Evolutionary conservation across 2,797 vertebrate genomes (phyloP), one percentile per base, ranked within the genome.

Genomic region (Sebastes cheni): DNA sequence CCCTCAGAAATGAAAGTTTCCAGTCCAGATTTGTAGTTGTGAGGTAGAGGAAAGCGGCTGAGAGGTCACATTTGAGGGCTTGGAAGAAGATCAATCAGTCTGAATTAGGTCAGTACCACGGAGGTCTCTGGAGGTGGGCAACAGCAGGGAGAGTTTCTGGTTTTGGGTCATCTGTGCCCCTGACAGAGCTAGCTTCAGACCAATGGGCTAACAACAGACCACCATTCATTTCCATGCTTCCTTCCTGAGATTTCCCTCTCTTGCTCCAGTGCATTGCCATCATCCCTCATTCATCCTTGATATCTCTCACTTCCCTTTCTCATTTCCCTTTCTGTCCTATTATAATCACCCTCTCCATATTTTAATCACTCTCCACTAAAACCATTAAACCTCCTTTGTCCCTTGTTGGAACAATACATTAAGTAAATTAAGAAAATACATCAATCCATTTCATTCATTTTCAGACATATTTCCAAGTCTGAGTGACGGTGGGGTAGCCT

Each of bases 151-250:
- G 75, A 82, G 65, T 81, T 67, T 91, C 85, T 92, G 83, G 90
- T 94, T 95, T 95, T 95, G 92, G 95, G 93, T 95, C 92, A 95
- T 91, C 81, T 75, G 77, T 91, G 83, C 90, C 92, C 89, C 88
- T 88, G 86, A 93, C 93, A 91, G 87, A 92, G 82, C 75, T 86
- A 73, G 76, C 75, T 82, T 72, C 72, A 76, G 80, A 89, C 77
- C 86, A 90, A 59, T 87, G 83, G 83, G 84, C 85, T 86, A 88
- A 83, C 83, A 88, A 91, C 88, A 88, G 83, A 92, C 88, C 83
- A 72, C 81, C 85, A 81, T 90, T 73, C 67, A 77, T 89, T 91
- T 84, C 84, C 70, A 74, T 71, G 32, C 79, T 81, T 84, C 81
- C 56, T 79, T 88, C 83, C 73, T 82, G 20, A 81, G 18, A 81